These are phyloP conservation scores for Cephalopholis sonnerati DNA, from an alignment of 2,113 vertebrate species.

Conservation along the genomic window DNA sequence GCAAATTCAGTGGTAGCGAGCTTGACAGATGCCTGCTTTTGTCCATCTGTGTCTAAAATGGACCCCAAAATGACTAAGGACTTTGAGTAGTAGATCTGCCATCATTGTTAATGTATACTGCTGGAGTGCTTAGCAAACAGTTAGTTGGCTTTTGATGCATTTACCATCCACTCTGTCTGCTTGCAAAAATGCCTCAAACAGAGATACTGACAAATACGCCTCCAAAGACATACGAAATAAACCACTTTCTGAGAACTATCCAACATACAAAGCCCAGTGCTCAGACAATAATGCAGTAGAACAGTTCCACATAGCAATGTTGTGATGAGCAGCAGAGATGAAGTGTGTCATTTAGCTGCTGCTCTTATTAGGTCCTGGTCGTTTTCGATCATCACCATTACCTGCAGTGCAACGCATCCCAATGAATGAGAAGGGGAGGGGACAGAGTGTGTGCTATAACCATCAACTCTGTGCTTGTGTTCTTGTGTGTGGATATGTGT, in stretches of 20 bases:
- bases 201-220: not conserved
- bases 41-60: not conserved
- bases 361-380: slow-evolving; percentile 63
- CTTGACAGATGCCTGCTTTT: not conserved
- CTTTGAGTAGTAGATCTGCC: not conserved
- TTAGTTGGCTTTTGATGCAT: not conserved
- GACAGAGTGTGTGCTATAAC: slow-evolving; percentile 58
- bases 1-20: not conserved
- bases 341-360: slow-evolving; percentile 70
- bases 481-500: slow-evolving; percentile 22
- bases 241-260: not conserved
- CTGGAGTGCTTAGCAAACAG: not conserved
- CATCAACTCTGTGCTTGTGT: slow-evolving; percentile 51
- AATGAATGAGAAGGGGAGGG: slow-evolving; percentile 52
- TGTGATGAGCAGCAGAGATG: slow-evolving; percentile 34
- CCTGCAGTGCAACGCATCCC: slow-evolving; percentile 71
- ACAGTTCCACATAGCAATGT: slow-evolving; percentile 22
- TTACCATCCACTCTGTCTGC: not conserved
- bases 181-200: not conserved
- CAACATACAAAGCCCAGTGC: not conserved
- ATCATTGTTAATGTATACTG: not conserved
- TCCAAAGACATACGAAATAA: not conserved
- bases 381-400: slow-evolving; percentile 74
- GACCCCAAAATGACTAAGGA: not conserved
- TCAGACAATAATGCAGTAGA: slow-evolving; percentile 17